phyloP scores from a whole-genome alignment of 2,888 invertebrate species.

The Exephanes ischioxanthus region DNA sequence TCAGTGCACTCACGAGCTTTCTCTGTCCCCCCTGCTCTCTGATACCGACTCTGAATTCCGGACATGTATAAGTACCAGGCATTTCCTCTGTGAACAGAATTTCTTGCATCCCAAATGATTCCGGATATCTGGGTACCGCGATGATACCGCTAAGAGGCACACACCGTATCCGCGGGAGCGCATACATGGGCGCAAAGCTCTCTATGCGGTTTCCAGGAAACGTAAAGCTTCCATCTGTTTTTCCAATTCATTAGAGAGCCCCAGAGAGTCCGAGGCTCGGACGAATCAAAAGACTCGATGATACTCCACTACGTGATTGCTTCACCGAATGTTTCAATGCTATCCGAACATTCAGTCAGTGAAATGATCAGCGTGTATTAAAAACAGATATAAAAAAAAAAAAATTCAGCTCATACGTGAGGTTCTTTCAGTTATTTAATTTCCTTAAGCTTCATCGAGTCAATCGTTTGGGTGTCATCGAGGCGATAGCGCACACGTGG shows the following conservation, averaged over 20 bases:
- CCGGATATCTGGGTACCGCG: slow-evolving; percentile 50
- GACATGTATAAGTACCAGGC: slow-evolving; percentile 53
- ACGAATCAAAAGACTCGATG: slow-evolving; percentile 32
- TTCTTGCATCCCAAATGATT: slow-evolving; percentile 55
- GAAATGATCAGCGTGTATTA: not conserved
- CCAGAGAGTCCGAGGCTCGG: not conserved
- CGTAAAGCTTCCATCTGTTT: slow-evolving; percentile 10
- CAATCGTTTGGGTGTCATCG: slow-evolving; percentile 36
- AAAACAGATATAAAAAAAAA: not conserved
- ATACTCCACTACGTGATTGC: slow-evolving; percentile 10
- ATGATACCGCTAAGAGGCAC: slow-evolving; percentile 35
- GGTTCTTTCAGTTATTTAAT: slow-evolving; percentile 20
- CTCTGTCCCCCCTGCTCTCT: slow-evolving; percentile 31
- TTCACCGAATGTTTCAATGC: not conserved
- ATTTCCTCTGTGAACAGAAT: slow-evolving; percentile 30
- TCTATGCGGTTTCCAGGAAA: slow-evolving; percentile 21
- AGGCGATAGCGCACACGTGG: slow-evolving; percentile 27
- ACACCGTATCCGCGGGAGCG: not conserved
- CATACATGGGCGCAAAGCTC: not conserved
- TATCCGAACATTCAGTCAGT: not conserved
- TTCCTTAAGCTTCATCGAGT: slow-evolving; percentile 42
- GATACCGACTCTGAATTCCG: not conserved
- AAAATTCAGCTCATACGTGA: not conserved
- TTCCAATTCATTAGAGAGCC: slow-evolving; percentile 27
- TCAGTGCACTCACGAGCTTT: slow-evolving; percentile 38